Evolutionary conservation across 2,113 vertebrate genomes (phyloP).

Genomic region (Oenanthe melanoleuca): DNA sequence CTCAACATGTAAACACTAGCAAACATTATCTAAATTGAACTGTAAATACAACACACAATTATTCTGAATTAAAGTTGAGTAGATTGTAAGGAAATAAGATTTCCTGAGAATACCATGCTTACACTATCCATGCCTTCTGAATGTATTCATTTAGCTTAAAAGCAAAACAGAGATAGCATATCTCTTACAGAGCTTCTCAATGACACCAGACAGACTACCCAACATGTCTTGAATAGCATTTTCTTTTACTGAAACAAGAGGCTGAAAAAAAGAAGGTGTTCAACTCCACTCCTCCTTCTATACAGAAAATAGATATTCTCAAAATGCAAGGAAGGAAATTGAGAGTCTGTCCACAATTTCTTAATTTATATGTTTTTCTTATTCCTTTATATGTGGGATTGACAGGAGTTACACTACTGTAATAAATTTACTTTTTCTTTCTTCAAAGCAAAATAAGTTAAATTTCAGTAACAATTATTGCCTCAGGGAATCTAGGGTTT

Average conservation of each 20-base stretch:
- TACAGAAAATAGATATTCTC: neutral
- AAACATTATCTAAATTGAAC: neutral
- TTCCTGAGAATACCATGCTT: neutral
- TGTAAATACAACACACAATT: neutral
- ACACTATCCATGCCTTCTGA: neutral
- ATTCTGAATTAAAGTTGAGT: neutral
- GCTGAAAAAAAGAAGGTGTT: neutral
- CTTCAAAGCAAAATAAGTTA: conserved; percentile 29
- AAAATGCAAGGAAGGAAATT: neutral
- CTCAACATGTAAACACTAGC: neutral
- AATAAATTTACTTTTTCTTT: conserved; percentile 14
- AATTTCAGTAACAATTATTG: neutral
- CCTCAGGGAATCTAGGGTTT: conserved; percentile 40
- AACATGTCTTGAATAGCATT: neutral
- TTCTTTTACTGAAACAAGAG: conserved; percentile 2
- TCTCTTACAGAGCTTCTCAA: neutral
- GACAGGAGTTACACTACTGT: neutral
- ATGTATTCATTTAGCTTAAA: neutral
- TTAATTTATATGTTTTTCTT: neutral
- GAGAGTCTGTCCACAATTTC: neutral
- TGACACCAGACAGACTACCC: neutral
- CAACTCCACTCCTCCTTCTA: neutral
- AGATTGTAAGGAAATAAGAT: neutral
- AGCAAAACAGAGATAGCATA: neutral
- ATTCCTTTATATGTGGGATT: neutral